These are phyloP conservation scores for Drosophila ogumai DNA, from an alignment of 1,140 invertebrate species.

Conservation along the genomic window DNA sequence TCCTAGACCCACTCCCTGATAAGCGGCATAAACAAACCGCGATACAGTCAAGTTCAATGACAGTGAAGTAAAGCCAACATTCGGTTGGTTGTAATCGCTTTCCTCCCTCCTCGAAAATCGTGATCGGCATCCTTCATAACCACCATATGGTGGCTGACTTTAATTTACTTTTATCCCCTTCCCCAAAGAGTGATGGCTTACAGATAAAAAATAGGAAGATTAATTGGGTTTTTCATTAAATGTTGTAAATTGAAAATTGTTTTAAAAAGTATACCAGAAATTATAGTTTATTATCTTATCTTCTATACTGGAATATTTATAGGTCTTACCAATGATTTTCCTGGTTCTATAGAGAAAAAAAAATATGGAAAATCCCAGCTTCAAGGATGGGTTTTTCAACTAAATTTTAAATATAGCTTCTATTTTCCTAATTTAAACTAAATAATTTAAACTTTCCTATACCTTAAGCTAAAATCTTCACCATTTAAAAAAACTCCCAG, in stretches of 20 bases:
- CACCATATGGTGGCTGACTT: constrained; percentile 44
- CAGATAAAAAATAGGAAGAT: neutral
- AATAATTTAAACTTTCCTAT: too few relatives aligned
- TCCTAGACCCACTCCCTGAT: constrained; percentile 31
- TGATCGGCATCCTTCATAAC: constrained; percentile 49
- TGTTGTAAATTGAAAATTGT: neutral
- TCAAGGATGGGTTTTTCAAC: neutral
- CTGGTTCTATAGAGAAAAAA: too few relatives aligned
- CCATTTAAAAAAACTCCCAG: too few relatives aligned
- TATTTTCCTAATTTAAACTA: neutral
- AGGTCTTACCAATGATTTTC: rapidly evolving
- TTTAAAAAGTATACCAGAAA: neutral
- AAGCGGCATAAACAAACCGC: constrained; percentile 41
- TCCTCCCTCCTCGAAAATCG: constrained; percentile 10
- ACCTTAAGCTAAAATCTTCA: neutral
- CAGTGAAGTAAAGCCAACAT: constrained; percentile 28
- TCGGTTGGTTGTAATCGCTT: constrained; percentile 4
- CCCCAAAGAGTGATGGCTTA: constrained; percentile 2
- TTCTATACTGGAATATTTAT: neutral
- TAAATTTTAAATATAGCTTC: too few relatives aligned
- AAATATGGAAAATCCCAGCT: too few relatives aligned
- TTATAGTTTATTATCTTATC: neutral
- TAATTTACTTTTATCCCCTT: constrained; percentile 6
- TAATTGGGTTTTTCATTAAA: neutral
- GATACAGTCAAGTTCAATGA: constrained; percentile 62